phyloP scores from a whole-genome alignment of 2,888 invertebrate species.

The Meliscaeva auricollis region DNA sequence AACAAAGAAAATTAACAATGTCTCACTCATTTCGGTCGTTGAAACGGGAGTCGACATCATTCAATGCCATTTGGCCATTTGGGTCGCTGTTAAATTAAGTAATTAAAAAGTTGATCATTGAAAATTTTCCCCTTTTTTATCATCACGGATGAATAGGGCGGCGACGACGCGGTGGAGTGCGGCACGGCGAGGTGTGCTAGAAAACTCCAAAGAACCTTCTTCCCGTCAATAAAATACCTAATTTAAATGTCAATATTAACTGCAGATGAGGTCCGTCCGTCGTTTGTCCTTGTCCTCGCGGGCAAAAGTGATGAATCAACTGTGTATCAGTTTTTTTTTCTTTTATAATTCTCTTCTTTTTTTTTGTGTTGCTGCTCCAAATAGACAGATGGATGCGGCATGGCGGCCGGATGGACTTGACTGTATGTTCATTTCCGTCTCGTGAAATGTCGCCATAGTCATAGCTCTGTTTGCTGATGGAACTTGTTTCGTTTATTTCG shows the following conservation, averaged over 20 bases:
- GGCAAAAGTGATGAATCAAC: constrained; percentile 40
- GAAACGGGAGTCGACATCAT: constrained; percentile 44
- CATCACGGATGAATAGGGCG: neutral
- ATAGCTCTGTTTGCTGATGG: constrained; percentile 29
- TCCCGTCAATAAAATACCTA: constrained; percentile 77
- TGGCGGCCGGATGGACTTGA: constrained; percentile 62
- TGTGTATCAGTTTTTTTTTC: constrained; percentile 3
- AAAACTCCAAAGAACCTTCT: constrained; percentile 29
- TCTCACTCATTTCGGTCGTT: constrained; percentile 16
- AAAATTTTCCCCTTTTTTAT: constrained; percentile 33
- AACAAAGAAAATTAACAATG: constrained; percentile 53
- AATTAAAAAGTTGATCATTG: constrained; percentile 74
- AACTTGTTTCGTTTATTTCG: constrained; percentile 65
- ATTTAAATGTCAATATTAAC: constrained; percentile 81
- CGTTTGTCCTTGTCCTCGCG: constrained; percentile 34
- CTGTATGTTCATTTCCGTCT: constrained; percentile 70
- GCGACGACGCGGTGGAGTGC: too few relatives aligned
- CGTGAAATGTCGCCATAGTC: constrained; percentile 35
- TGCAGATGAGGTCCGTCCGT: constrained; percentile 59
- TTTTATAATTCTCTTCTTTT: too few relatives aligned
- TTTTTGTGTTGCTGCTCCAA: constrained; percentile 15
- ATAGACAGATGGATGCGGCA: constrained; percentile 44
- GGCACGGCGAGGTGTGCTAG: constrained; percentile 28
- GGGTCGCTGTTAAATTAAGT: constrained; percentile 70
- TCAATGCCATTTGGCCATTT: constrained; percentile 55